These are phyloP conservation scores for Zootoca vivipara DNA, from an alignment of 2,113 vertebrate species.

Conservation along the genomic window DNA sequence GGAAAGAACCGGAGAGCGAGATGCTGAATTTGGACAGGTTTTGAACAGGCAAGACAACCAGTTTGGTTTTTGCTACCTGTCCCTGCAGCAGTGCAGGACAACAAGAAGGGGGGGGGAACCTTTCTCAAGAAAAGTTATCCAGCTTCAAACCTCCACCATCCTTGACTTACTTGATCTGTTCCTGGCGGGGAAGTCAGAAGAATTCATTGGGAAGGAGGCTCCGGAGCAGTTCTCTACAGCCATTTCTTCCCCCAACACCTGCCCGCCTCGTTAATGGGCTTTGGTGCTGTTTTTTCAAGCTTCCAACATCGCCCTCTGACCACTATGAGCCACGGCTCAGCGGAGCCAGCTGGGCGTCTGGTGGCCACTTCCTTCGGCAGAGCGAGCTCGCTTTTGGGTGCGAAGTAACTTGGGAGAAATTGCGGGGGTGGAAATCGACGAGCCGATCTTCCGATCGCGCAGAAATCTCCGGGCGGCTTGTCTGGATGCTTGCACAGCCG, in stretches of 20 bases:
- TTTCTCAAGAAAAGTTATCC: neutral
- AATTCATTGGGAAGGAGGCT: constrained; percentile 38
- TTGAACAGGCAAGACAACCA: neutral
- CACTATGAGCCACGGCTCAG: neutral
- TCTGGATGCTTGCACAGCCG: neutral
- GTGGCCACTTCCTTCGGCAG: too few relatives aligned
- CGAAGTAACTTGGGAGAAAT: constrained; percentile 8
- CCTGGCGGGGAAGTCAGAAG: constrained; percentile 49
- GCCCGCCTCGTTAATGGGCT: neutral
- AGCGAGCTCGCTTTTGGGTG: neutral
- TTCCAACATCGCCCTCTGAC: neutral
- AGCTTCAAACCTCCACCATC: neutral
- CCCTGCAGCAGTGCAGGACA: neutral
- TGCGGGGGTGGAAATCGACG: neutral
- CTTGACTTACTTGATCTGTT: constrained; percentile 62
- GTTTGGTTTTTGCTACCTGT: neutral
- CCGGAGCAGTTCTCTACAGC: constrained; percentile 43
- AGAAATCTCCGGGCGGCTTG: neutral
- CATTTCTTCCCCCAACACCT: constrained; percentile 24
- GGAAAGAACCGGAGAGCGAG: neutral
- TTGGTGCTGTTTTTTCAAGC: neutral
- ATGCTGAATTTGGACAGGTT: neutral
- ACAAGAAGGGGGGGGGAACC: neutral
- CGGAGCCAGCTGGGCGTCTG: neutral
- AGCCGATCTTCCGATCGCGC: neutral